Evolutionary conservation across 2,797 vertebrate genomes (phyloP), one percentile per base, ranked within the genome.

Genomic region (Xenops minutus): DNA sequence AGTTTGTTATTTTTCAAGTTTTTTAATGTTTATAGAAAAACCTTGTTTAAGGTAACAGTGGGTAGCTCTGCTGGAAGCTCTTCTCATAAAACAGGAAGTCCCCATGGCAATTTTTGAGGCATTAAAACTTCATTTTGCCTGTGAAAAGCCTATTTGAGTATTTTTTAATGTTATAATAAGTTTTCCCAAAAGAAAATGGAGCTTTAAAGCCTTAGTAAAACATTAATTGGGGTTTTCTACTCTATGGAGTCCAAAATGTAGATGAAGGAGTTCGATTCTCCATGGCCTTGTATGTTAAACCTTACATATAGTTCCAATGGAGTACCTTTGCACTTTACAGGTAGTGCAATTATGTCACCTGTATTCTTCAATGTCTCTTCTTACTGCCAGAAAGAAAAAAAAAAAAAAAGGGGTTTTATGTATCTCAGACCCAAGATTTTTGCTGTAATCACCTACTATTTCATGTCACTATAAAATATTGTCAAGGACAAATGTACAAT

Each of bases 161-260:
- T 92, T 89, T 94, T 95, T 90, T 88, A 96, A 91, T 95, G 84
- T 27, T 94, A 73, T 94, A 96, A 93, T 96, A 94, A 89, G 58
- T 85, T 88, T 95, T 96, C 94, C 96, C 93, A 89, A 86, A 17
- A 94, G 95, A 95, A 97, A 95, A 88, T 29, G 29, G 92, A 96
- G 85, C 89, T 97, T 97, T 97, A 95, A 96, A 96, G 46, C 24
- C 74, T 80, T 92, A 41, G 48, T 97, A 83, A 96, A 97, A 95
- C 39, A 95, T 97, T 96, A 85, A 97, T 74, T 84, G 49, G 8
- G 6, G 10, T 20, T 90, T 93, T 89, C 51, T 93, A 43, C 19
- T 88, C 37, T 30, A 36, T 20, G 43, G 27, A 88, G 46, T 88
- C 34, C 72, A 88, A 86, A 93, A 55, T 91, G 73, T 34, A 82